Conservation (phyloP, 1,140 invertebrate species). For the Onthophagus taurus region DNA sequence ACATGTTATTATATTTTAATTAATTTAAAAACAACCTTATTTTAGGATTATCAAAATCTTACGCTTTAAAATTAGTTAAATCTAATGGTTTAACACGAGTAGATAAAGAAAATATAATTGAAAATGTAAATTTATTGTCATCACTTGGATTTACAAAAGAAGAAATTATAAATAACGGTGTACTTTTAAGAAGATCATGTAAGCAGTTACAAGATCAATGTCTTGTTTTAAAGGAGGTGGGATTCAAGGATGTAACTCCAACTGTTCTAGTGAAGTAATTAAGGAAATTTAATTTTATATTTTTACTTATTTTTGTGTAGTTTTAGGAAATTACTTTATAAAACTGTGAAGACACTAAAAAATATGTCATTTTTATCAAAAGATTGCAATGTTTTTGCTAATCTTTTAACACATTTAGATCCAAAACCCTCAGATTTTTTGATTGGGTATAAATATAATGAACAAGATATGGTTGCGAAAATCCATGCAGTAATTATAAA, state of each 20-base stretch:
- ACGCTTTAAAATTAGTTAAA: not conserved
- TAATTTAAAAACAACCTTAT: too few species aligned
- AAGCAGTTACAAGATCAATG: conserved; percentile 21
- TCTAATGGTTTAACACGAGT: not conserved
- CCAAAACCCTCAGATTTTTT: conserved; percentile 5
- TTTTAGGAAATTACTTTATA: conserved; percentile 5
- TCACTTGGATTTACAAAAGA: conserved; percentile 20
- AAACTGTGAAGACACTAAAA: conserved; percentile 1
- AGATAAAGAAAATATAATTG: not conserved
- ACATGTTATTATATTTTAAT: not conserved
- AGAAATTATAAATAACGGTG: conserved; percentile 17
- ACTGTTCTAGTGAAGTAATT: conserved; percentile 22
- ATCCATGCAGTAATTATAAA: conserved; percentile 4
- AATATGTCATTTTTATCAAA: not conserved
- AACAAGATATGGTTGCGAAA: not conserved
- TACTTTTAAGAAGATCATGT: conserved; percentile 15
- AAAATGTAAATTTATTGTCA: conserved; percentile 15
- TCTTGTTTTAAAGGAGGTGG: conserved; percentile 23
- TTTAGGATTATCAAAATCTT: not conserved
- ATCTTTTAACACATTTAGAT: not conserved
- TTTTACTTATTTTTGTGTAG: not conserved
- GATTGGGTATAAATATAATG: not conserved
- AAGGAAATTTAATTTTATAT: not conserved
- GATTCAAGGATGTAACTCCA: conserved; percentile 22
- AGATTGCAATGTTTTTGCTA: conserved; percentile 1